Conservation (phyloP, 2,888 invertebrate species). For the Alentia gelatinosa region DNA sequence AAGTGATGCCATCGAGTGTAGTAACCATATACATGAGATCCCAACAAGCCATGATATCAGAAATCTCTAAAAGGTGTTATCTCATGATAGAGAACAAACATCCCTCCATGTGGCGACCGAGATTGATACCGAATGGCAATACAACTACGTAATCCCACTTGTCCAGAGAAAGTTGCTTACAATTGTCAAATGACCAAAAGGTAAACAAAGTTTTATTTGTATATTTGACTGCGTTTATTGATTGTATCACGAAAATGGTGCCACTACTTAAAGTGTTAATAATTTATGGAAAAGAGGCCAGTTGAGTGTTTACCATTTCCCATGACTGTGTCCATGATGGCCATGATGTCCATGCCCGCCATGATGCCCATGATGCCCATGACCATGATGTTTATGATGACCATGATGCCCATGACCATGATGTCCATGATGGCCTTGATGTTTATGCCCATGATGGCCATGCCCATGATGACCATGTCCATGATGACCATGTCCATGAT, state of each 20-base stretch:
- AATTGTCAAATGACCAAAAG: not conserved
- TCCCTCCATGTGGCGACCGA: too few relatives aligned
- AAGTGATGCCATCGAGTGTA: too few relatives aligned
- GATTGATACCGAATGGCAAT: too few relatives aligned
- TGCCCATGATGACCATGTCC: not conserved
- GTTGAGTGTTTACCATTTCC: too few relatives aligned
- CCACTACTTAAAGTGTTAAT: too few relatives aligned
- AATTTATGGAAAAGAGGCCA: not conserved
- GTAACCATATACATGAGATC: too few relatives aligned
- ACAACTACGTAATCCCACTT: too few relatives aligned
- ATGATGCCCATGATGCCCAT: not conserved
- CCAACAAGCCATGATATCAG: too few relatives aligned
- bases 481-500: not conserved
- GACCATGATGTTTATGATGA: not conserved
- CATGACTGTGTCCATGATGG: not conserved
- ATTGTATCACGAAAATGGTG: not conserved
- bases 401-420: not conserved
- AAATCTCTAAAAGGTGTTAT: too few relatives aligned
- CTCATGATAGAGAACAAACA: too few relatives aligned
- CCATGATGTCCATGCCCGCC: not conserved
- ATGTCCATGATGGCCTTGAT: not conserved
- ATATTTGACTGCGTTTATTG: not conserved
- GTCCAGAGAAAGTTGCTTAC: not conserved
- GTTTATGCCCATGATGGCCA: not conserved
- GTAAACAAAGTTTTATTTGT: not conserved